Base-by-base conservation (phyloP, 2,888 invertebrate genomes). In the Mesoligia furuncula region DNA sequence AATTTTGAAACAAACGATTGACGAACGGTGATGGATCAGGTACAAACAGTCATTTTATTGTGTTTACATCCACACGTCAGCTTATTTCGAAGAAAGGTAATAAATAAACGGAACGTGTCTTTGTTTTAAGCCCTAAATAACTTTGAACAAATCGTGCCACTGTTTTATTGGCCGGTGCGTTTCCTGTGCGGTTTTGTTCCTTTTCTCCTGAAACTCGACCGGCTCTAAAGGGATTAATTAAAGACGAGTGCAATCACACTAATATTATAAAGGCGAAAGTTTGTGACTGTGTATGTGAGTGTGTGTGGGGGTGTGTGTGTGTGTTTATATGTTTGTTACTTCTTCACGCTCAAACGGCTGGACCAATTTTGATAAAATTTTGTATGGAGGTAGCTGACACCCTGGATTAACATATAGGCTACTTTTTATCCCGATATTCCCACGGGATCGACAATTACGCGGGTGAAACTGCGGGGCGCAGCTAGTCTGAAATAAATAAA, bases 401-500 rank as follows among this genome's bases (percentile, higher is more conserved):
- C n/a, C n/a, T n/a, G n/a, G n/a, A n/a, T n/a, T n/a, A n/a, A n/a
- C n/a, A n/a, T n/a, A n/a, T n/a, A n/a, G n/a, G n/a, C n/a, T n/a
- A n/a, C n/a, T n/a, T n/a, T n/a, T n/a, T n/a, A n/a, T n/a, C n/a
- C n/a, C n/a, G n/a, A n/a, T n/a, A n/a, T n/a, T n/a, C n/a, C n/a
- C n/a, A n/a, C n/a, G n/a, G n/a, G n/a, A n/a, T n/a, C n/a, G n/a
- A n/a, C n/a, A n/a, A n/a, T n/a, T n/a, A n/a, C n/a, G n/a, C n/a
- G n/a, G n/a, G n/a, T n/a, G n/a, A n/a, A n/a, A n/a, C n/a, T n/a
- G n/a, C n/a, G n/a, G n/a, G n/a, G n/a, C n/a, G n/a, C n/a, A n/a
- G n/a, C n/a, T n/a, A n/a, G n/a, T n/a, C 79, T 54, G 67, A 78
- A 88, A 88, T 87, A 87, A 70, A 74, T 57, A 13, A 75, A 51